Conservation (phyloP, 1,140 invertebrate genomes). For the Euura saliciscinereae region DNA sequence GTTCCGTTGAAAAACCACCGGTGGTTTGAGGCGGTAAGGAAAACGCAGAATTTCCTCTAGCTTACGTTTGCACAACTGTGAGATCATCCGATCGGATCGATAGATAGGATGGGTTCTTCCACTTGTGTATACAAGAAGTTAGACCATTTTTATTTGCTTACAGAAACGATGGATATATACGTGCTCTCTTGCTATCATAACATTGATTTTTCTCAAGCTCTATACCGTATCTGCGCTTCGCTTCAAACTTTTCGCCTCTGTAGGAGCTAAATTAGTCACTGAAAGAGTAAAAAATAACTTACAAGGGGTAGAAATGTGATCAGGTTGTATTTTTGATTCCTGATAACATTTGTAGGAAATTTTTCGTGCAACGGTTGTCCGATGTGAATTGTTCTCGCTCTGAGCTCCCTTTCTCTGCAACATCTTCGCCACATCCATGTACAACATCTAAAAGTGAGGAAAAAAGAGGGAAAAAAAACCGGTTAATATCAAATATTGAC, state of each 20-base stretch:
- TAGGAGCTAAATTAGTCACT: neutral
- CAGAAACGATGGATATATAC: neutral
- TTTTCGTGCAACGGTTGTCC: constrained; percentile 73
- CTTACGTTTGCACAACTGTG: neutral
- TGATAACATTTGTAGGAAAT: constrained; percentile 94
- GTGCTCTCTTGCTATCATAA: neutral
- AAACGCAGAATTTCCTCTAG: too few relatives aligned
- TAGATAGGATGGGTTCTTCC: neutral
- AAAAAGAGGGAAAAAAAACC: constrained; percentile 12
- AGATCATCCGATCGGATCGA: constrained; percentile 8
- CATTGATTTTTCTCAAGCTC: neutral
- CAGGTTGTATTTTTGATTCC: constrained; percentile 99
- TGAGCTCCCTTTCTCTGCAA: constrained; percentile 69
- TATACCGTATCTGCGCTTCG: too few relatives aligned
- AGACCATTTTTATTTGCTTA: neutral
- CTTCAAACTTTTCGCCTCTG: too few relatives aligned
- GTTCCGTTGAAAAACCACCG: too few relatives aligned
- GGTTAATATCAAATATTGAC: constrained; percentile 13
- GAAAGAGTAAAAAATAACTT: constrained; percentile 32
- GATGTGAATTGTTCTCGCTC: constrained; percentile 70
- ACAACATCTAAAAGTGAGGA: constrained; percentile 63
- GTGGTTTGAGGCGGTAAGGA: too few relatives aligned
- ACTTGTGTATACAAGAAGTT: neutral
- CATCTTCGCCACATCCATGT: constrained; percentile 71
- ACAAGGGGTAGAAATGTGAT: constrained; percentile 98